Evolutionary conservation across 2,888 invertebrate genomes (phyloP), one percentile per base, ranked within the genome.

Genomic region (Sepiola atlantica): DNA sequence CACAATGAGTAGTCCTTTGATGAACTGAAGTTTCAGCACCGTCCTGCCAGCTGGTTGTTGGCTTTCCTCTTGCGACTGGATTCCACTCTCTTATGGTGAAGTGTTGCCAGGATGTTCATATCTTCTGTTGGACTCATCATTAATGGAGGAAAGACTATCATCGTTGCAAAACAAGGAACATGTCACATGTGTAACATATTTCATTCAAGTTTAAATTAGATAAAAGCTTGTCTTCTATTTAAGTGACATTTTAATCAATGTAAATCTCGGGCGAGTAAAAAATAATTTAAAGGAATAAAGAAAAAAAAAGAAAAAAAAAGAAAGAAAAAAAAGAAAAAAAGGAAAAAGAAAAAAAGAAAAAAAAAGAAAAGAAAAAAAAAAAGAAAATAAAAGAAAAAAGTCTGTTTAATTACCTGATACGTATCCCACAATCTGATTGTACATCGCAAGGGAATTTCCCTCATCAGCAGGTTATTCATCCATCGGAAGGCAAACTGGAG

Each of bases 401-500:
- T 77, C 12, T 21, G 6, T 12, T 77, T 6, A 77, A 77, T 95
- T 0, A 99, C 99, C 96, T 99, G 98, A 98, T 99, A 99, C 3
- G 99, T 99, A 97, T 99, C 99, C 99, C 99, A 99, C 35, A 99
- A 98, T 93, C 99, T 98, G 96, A 99, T 99, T 94, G 99, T 99
- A 97, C 99, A 99, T 93, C 99, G 98, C 32, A 99, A 98, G 10
- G 99, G 99, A 95, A 99, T 98, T 98, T 99, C 99, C 95, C 99
- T 98, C 96, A 99, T 99, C 95, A 99, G 98, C 94, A 99, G 98
- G 98, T 99, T 99, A 98, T 99, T 99, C 98, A 99, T 99, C 99
- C 99, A 99, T 32, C 99, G 98, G 98, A 99, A 99, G 1, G 99
- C 99, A 98, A 99, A 99, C 98, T 99, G 99, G 92, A 99, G 98